Evolutionary conservation across 2,888 invertebrate genomes (phyloP), one percentile per base, ranked within the genome.

Genomic region (Lasioglossum villosulum): DNA sequence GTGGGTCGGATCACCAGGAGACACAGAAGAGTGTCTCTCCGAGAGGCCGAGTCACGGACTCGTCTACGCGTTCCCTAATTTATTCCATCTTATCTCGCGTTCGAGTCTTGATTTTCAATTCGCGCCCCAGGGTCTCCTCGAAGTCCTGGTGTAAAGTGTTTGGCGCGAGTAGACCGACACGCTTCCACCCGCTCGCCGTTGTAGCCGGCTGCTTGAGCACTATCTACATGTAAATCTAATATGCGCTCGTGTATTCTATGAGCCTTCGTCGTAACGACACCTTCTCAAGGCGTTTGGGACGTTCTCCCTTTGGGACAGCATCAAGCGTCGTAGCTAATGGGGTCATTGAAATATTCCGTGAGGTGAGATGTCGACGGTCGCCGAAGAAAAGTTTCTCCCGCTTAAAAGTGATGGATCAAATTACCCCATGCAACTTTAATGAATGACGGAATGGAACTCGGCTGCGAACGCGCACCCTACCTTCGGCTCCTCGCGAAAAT

Each of bases 181-280:
- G 56, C 71, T 37, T 78, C 76, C 77, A 68, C 71, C 72, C 74
- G 79, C 71, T 71, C 86, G 73, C 78, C 81, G 48, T 39, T 70
- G 68, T 75, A 77, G 82, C 75, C 78, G 86, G 83, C 92, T 94
- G 93, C 93, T 94, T 94, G 93, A 94, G 91, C 90, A 90, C 93
- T 92, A 94, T 94, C 94, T 94, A 94, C 94, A 94, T 94, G 94
- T 93, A 94, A 94, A 94, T 94, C 93, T 94, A 93, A 94, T 94
- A 93, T 92, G 91, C 92, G 89, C 88, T 86, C 90, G 87, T 89
- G 86, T 90, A 90, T 90, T 90, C 91, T 91, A 88, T 89, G 91
- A 88, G 86, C 86, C 79, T 56, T 86, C 89, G 82, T 71, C 75
- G 86, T 78, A 83, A 81, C 78, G 86, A 79, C 82, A 74, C 83